A percentile compares a stretch with the other conserved stretches of the same genome.
Evolutionary conservation across 2,797 vertebrate species (phyloP).

Genomic region (Artibeus lituratus): DNA sequence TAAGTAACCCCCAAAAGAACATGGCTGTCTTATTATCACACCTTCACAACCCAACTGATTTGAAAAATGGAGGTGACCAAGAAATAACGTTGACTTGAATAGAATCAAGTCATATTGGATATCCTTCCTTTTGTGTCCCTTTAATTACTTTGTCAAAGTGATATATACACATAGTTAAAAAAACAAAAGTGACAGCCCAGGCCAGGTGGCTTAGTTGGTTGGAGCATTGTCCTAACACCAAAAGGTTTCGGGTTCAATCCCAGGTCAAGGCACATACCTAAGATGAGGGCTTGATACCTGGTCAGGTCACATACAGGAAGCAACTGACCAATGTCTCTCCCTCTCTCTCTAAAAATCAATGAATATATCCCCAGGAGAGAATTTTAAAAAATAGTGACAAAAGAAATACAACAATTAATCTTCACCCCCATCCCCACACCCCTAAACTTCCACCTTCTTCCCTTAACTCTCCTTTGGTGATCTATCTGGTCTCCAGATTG

Average conservation of each 20-base stretch:
- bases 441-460: background rate
- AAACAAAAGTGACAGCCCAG: background rate
- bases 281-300: background rate
- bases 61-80: background rate
- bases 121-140: background rate
- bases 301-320: background rate
- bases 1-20: background rate
- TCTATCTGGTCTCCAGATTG: background rate
- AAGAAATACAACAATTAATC: background rate
- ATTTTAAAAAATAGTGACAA: background rate
- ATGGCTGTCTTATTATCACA: background rate
- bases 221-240: background rate
- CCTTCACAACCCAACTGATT: background rate
- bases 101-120: background rate
- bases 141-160: background rate
- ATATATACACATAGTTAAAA: background rate
- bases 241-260: background rate
- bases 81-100: background rate
- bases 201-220: background rate
- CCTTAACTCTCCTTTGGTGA: background rate
- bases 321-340: background rate
- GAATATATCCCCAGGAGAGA: background rate
- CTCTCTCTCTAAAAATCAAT: background rate
- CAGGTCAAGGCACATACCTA: background rate
- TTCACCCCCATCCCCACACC: rapidly evolving